These are phyloP conservation scores for Nymphalis polychloros DNA, from an alignment of 2,888 invertebrate species.

Conservation along the genomic window DNA sequence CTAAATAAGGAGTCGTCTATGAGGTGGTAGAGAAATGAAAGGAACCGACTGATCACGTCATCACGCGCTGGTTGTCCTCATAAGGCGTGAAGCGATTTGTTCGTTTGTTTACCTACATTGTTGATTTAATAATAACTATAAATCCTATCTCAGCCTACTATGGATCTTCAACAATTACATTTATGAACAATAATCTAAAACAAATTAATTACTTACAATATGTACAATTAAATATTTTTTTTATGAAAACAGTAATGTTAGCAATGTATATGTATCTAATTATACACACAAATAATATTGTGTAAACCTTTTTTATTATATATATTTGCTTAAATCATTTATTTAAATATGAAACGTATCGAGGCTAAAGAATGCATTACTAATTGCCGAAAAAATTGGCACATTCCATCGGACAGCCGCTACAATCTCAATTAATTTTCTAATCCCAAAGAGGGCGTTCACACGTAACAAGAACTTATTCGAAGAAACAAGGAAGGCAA, in stretches of 20 bases:
- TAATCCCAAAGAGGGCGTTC: slow-evolving; percentile 60
- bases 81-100: slow-evolving; percentile 45
- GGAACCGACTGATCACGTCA: slow-evolving; percentile 52
- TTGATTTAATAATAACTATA: slow-evolving; percentile 35
- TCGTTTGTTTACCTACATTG: slow-evolving; percentile 41
- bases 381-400: slow-evolving; percentile 16
- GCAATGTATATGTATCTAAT: no score
- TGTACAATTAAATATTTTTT: neutral
- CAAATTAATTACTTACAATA: neutral
- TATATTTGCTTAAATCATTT: no score
- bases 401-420: slow-evolving; percentile 13
- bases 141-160: slow-evolving; percentile 27
- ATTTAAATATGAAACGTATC: slow-evolving; percentile 18
- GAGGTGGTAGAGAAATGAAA: slow-evolving; percentile 43
- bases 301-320: no score
- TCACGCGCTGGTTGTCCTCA: slow-evolving; percentile 44
- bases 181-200: slow-evolving; percentile 21
- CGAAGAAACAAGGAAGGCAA: slow-evolving; percentile 58
- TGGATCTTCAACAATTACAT: slow-evolving; percentile 15
- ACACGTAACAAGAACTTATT: slow-evolving; percentile 60
- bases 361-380: slow-evolving; percentile 12
- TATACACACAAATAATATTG: no score
- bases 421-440: slow-evolving; percentile 43
- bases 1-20: slow-evolving; percentile 52
- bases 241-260: neutral